Evolutionary conservation across 2,888 invertebrate genomes (phyloP).

Genomic region (Brassicogethes aeneus): DNA sequence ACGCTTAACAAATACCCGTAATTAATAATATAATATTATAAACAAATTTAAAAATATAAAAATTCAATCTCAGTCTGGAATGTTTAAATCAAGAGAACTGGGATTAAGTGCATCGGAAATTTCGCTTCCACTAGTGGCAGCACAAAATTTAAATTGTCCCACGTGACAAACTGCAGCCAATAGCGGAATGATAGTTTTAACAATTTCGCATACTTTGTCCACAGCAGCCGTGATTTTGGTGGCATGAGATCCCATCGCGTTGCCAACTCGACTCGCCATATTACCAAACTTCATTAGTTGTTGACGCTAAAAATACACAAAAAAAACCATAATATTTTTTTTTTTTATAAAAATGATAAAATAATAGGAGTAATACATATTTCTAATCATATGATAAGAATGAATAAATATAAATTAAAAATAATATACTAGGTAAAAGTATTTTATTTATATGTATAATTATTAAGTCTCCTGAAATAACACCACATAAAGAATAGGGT

Average conservation of each 20-base stretch:
- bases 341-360: background rate
- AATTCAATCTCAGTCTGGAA: too few relatives aligned
- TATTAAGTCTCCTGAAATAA: too few relatives aligned
- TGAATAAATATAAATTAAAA: too few relatives aligned
- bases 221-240: slow-evolving; percentile 31
- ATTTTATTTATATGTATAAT: too few relatives aligned
- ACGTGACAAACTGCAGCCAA: slow-evolving; percentile 37
- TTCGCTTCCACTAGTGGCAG: slow-evolving; percentile 28
- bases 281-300: slow-evolving; percentile 33
- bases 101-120: slow-evolving; percentile 26
- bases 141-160: slow-evolving; percentile 37
- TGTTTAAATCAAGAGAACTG: slow-evolving; percentile 20
- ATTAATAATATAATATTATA: too few relatives aligned
- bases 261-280: slow-evolving; percentile 33
- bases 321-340: too few relatives aligned
- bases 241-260: slow-evolving; percentile 32
- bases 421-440: too few relatives aligned
- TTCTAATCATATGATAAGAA: too few relatives aligned
- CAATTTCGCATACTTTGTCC: slow-evolving; percentile 36
- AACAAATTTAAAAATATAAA: too few relatives aligned
- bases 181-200: slow-evolving; percentile 37
- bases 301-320: slow-evolving; percentile 31
- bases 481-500: too few relatives aligned
- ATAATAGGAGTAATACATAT: background rate
- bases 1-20: too few relatives aligned